Percentiles rank a stretch among this genome's conserved stretches.
Evolutionary conservation across 2,888 invertebrate species (phyloP).

Genomic region (Dorcus parallelipipedus): DNA sequence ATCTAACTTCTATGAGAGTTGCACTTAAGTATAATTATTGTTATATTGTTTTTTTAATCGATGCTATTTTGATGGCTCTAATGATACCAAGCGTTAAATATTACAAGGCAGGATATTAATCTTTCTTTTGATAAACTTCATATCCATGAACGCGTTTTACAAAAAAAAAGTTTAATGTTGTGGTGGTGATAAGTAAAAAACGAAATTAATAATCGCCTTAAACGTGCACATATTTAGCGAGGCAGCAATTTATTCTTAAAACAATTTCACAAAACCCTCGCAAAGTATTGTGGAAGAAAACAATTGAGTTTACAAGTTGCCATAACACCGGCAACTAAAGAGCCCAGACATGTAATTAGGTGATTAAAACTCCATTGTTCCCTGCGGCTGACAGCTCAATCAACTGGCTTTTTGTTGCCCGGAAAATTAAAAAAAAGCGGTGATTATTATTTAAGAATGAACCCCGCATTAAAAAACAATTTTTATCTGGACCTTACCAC

Average conservation of each 20-base stretch:
- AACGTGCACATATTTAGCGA: too few species aligned
- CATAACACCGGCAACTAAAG: conserved; percentile 43
- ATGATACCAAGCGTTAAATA: too few species aligned
- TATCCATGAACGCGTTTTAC: too few species aligned
- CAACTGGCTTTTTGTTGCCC: conserved; percentile 43
- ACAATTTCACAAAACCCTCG: conserved; percentile 2
- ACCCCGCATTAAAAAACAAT: conserved; percentile 48
- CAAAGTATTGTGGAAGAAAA: conserved; percentile 13
- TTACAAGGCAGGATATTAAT: too few species aligned
- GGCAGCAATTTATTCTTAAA: neutral
- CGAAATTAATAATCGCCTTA: too few species aligned
- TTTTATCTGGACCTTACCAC: conserved; percentile 39
- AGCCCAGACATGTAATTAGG: conserved; percentile 48
- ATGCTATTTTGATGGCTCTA: too few species aligned
- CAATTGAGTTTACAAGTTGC: conserved; percentile 37
- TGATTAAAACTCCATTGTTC: conserved; percentile 49
- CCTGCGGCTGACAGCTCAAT: conserved; percentile 49
- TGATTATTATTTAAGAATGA: conserved; percentile 45
- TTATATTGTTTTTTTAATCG: too few species aligned
- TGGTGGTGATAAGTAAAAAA: too few species aligned
- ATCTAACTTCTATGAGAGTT: too few species aligned
- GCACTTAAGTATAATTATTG: too few species aligned
- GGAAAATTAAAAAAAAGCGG: conserved; percentile 35
- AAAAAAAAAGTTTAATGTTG: too few species aligned
- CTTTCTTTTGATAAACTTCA: too few species aligned